Evolutionary conservation across 1,140 invertebrate genomes (phyloP).

Genomic region (Megalopta genalis): DNA sequence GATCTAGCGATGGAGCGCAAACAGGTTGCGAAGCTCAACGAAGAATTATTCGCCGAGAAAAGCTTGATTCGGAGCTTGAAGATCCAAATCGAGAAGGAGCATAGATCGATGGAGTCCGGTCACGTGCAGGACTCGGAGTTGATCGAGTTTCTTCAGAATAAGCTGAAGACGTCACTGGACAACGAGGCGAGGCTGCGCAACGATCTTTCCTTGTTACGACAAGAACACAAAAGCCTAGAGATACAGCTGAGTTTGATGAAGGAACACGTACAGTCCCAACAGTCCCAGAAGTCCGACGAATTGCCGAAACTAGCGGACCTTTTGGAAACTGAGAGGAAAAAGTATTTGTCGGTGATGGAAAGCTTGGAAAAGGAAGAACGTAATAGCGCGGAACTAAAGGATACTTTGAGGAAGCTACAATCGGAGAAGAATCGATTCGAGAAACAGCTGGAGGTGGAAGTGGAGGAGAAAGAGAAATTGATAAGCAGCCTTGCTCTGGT

Average conservation of each 20-base stretch:
- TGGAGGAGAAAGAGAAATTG: conserved; percentile 83
- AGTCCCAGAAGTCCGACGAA: conserved; percentile 50
- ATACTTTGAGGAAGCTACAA: conserved; percentile 77
- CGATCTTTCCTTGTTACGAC: conserved; percentile 59
- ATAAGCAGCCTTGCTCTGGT: conserved; percentile 82
- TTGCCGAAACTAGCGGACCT: conserved; percentile 32
- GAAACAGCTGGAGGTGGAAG: conserved; percentile 82
- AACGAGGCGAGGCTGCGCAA: conserved; percentile 66
- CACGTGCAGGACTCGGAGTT: conserved; percentile 73
- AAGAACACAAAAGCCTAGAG: conserved; percentile 67
- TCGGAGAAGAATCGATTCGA: conserved; percentile 79
- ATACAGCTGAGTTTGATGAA: conserved; percentile 63
- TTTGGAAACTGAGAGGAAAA: conserved; percentile 62
- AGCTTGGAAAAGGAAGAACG: conserved; percentile 77
- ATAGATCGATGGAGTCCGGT: conserved; percentile 57
- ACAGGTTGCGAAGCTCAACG: conserved; percentile 64
- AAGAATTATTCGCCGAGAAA: conserved; percentile 71
- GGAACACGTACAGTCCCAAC: conserved; percentile 58
- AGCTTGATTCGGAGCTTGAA: conserved; percentile 66
- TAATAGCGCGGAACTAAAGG: conserved; percentile 78
- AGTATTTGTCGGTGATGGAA: conserved; percentile 68
- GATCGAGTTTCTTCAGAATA: conserved; percentile 68
- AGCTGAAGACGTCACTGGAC: conserved; percentile 65
- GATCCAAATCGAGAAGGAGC: conserved; percentile 68
- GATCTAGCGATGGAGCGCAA: conserved; percentile 70